phyloP scores from a whole-genome alignment of 2,113 vertebrate species.

The Melanerpes formicivorus region DNA sequence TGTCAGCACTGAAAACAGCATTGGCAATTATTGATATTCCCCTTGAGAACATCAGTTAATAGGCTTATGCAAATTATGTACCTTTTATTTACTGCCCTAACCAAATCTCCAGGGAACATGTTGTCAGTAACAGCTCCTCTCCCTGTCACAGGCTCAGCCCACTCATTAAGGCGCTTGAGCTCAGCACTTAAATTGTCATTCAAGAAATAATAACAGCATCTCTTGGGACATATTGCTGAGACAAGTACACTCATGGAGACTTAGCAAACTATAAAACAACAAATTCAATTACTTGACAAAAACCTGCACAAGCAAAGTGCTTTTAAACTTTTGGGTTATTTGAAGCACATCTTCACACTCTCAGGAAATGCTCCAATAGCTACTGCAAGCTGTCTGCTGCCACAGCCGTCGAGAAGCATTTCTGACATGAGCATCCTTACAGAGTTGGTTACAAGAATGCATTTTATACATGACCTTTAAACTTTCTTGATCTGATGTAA shows the following conservation, averaged over 20 bases:
- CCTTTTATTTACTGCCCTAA: constrained; percentile 62
- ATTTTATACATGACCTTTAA: neutral
- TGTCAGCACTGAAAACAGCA: constrained; percentile 41
- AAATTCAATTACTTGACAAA: constrained; percentile 60
- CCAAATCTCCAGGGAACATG: constrained; percentile 46
- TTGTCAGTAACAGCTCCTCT: constrained; percentile 37
- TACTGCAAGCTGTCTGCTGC: neutral
- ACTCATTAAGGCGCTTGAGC: constrained; percentile 4
- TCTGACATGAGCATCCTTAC: neutral
- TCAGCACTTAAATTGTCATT: constrained; percentile 28
- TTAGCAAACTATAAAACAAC: constrained; percentile 41
- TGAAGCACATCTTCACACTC: neutral
- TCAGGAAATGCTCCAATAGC: neutral
- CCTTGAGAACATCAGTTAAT: constrained; percentile 60
- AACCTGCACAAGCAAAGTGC: neutral
- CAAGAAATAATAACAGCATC: constrained; percentile 25
- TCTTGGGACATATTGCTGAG: neutral
- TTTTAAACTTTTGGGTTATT: constrained; percentile 41
- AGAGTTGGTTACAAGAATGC: neutral
- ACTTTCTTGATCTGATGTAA: neutral
- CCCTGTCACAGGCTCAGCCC: neutral
- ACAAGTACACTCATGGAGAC: neutral
- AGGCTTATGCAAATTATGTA: constrained; percentile 66
- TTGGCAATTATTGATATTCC: constrained; percentile 40
- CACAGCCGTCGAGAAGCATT: neutral